A percentile compares a stretch with the other conserved stretches of the same genome.
Evolutionary conservation across 2,888 invertebrate species (phyloP).

Genomic region (Acronicta aceris): DNA sequence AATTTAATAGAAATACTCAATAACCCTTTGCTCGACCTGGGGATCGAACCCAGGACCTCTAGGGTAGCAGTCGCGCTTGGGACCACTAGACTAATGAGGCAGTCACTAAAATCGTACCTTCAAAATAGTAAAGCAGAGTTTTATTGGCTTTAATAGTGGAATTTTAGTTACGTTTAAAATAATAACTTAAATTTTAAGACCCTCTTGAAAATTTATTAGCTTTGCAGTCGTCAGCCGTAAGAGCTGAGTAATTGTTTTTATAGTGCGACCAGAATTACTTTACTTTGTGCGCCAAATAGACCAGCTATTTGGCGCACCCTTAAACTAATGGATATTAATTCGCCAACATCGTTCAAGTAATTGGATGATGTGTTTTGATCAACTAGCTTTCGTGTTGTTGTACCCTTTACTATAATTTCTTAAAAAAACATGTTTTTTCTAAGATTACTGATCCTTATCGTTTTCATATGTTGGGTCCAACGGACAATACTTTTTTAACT

Average conservation of each 20-base stretch:
- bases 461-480: too few species aligned
- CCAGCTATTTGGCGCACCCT: conserved; percentile 2
- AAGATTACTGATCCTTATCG: too few species aligned
- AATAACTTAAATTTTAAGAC: neutral
- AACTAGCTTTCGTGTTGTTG: neutral
- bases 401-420: neutral
- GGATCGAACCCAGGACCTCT: too few species aligned
- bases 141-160: too few species aligned
- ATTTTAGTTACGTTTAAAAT: neutral
- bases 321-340: neutral
- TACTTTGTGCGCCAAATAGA: neutral
- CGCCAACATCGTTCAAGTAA: conserved; percentile 2
- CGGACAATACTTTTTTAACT: too few species aligned
- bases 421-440: neutral
- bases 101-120: too few species aligned
- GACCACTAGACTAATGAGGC: too few species aligned
- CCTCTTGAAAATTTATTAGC: neutral
- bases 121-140: too few species aligned
- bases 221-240: neutral
- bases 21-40: too few species aligned
- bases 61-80: too few species aligned
- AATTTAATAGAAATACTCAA: too few species aligned
- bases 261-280: neutral
- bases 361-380: conserved; percentile 2
- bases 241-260: neutral